Base-by-base conservation (phyloP, 2,888 invertebrate species). In the Xylota segnis region DNA sequence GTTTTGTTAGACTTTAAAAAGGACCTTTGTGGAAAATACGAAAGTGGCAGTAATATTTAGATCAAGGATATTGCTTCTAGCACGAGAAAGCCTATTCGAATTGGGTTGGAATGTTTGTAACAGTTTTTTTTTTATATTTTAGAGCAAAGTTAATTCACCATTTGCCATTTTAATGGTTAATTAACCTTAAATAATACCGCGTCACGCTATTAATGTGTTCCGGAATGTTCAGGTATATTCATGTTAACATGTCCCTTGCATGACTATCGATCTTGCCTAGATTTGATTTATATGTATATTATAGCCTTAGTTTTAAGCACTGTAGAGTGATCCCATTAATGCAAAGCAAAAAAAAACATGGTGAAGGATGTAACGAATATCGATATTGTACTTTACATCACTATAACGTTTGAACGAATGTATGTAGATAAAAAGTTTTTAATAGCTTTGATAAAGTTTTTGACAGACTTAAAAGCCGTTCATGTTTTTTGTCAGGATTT, bases 41-140 rank as follows among this genome's bases (percentile, higher is more conserved):
- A 82, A 82, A 82, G 82, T 70, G 63, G 76, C 76, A 82, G 77
- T 18, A 77, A 66, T 83, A 77, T 83, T 83, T 71, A 66, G 77
- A 83, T 72, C 83, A 83, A 83, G 83, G 83, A 77, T 77, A 59
- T 34, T 59, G 37, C 77, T 76, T 23, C 18, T 56, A 47, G 29
- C 70, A 65, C 40, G 50, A 43, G 40, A 27, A 52, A 14, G 47
- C 50, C 14, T 45, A n/a, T 23, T 65, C 63, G 72, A 79, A 79
- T 72, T 58, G 14, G 27, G 66, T 50, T 78, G 47, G 63, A 78
- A 78, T 32, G 5, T 50, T 9, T 65, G 12, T 6, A 65, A 65
- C 18, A 34, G 34, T 18, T 65, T 23, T 9, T 23, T 23, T n/a
- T n/a, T n/a, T n/a, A n/a, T n/a, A n/a, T n/a, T n/a, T n/a, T n/a